These are phyloP conservation scores for Antheraea assamensis DNA, from an alignment of 2,888 invertebrate genomes.

Conservation along the genomic window DNA sequence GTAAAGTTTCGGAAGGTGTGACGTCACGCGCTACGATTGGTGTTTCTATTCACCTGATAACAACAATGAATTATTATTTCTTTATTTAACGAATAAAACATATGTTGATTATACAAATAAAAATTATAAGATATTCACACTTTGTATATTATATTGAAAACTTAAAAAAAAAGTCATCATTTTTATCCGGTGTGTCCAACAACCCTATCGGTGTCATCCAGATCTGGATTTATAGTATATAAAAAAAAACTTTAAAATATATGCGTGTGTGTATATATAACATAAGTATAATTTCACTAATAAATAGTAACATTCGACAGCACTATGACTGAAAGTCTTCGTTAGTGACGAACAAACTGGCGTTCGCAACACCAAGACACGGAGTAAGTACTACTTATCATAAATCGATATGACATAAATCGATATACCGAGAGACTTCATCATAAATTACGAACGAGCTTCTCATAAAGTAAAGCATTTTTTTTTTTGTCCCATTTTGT, in stretches of 20 bases:
- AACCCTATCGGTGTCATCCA: not conserved
- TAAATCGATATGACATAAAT: not conserved
- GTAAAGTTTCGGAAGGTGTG: no score
- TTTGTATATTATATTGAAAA: no score
- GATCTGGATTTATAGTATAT: not conserved
- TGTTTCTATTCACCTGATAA: no score
- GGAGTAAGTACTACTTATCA: conserved; percentile 46
- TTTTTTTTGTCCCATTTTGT: not conserved
- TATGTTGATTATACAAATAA: no score
- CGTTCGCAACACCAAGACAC: conserved; percentile 45
- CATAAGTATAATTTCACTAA: conserved; percentile 8
- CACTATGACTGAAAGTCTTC: not conserved
- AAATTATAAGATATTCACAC: no score
- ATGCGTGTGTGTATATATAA: not conserved
- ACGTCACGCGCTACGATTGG: no score
- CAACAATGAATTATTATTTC: no score
- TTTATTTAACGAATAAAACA: no score
- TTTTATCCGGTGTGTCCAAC: no score
- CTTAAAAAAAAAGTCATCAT: no score
- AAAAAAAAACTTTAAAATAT: not conserved
- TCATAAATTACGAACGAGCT: not conserved
- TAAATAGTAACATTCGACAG: not conserved
- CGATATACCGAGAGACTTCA: not conserved
- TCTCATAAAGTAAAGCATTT: not conserved
- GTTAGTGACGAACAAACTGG: conserved; percentile 22